These are phyloP conservation scores for Okamejei kenojei DNA, from an alignment of 2,797 vertebrate genomes.

Conservation along the genomic window DNA sequence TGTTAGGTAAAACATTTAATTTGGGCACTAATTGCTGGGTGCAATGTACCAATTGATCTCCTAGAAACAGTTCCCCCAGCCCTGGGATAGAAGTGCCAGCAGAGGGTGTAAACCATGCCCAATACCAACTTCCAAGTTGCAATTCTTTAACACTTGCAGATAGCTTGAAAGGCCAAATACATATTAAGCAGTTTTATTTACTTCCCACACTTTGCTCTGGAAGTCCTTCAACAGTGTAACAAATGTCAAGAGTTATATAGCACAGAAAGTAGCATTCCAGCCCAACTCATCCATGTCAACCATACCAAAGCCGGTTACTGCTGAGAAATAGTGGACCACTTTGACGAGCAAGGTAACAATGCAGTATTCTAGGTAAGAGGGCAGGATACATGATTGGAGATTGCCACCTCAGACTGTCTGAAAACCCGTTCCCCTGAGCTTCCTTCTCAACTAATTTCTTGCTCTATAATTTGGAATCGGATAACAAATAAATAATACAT, in stretches of 20 bases:
- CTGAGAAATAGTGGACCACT: not conserved
- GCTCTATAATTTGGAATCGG: no score
- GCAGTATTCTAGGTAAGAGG: not conserved
- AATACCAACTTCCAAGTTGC: not conserved
- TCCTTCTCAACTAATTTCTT: no score
- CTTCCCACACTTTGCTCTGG: not conserved
- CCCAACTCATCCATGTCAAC: no score
- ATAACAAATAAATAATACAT: no score
- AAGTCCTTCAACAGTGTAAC: no score
- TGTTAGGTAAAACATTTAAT: not conserved
- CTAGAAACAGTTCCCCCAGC: not conserved
- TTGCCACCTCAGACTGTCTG: no score
- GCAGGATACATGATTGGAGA: not conserved
- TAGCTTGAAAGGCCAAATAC: no score
- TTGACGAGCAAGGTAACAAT: not conserved
- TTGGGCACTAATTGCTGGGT: not conserved
- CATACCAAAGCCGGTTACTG: no score
- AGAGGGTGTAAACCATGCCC: not conserved
- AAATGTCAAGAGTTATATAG: no score
- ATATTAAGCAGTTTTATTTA: not conserved
- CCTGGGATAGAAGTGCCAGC: not conserved
- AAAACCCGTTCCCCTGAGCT: no score
- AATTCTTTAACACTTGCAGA: not conserved
- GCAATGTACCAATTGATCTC: not conserved
- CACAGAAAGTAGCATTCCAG: no score